Base-by-base conservation (phyloP, 2,888 invertebrate species). In the Tachina fera region DNA sequence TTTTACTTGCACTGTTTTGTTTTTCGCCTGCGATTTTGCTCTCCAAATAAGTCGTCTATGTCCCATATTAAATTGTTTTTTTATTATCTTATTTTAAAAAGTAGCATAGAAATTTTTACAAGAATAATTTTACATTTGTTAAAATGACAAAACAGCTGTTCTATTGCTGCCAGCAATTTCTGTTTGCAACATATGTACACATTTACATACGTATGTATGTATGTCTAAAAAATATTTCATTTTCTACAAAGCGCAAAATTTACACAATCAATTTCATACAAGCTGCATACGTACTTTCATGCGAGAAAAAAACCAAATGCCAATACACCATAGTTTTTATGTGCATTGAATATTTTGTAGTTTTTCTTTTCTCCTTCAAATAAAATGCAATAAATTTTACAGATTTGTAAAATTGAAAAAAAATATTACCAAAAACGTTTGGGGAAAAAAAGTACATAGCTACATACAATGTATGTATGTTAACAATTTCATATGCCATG, bases 311-410 rank as follows among this genome's bases (percentile, higher is more conserved):
- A 31, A 31, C 3, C 45, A 41, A 45, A 16, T 63, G 11, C 47
- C 60, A 47, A 63, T 63, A 56, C 61, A 31, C 56, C 56, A 31
- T 72, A 31, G 41, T 65, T n/a, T 22, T 11, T 53, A 14, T 65
- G 39, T 56, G 31, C 16, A 45, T 70, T 13, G 53, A 45, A 81
- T 53, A 68, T 74, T 61, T 74, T 53, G 60, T 43, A 16, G 10
- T 39, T 14, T 67, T 60, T 43, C 65, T 58, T 31, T 16, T 31
- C 19, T 56, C 41, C 16, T 45, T 51, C 77, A 51, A 85, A 81
- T 78, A 72, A 80, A 83, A 86, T 76, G 83, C 83, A 86, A 86
- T 86, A 86, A 86, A 86, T 86, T 80, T 86, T 79, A 80, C 76
- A 83, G 76, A 86, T 79, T 83, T 86, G 86, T 83, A 70, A 82